phyloP scores from a whole-genome alignment of 2,797 vertebrate genomes.

The Rhabdophis nuchalis region DNA sequence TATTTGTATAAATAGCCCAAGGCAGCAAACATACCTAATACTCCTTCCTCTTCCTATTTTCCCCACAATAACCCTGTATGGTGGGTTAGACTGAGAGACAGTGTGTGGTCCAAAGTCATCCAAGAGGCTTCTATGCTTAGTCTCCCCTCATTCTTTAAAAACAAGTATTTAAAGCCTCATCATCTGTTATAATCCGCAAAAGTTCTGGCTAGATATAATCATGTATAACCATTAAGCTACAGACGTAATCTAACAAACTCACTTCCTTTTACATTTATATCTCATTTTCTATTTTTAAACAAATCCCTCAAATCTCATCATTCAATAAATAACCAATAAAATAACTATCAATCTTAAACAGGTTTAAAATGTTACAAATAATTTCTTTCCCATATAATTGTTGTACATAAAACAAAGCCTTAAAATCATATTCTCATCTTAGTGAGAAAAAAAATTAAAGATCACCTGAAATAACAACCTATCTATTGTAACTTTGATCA shows the following conservation, averaged over 20 bases:
- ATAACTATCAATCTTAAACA: background rate
- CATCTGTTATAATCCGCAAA: background rate
- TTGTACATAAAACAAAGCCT: background rate
- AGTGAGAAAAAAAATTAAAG: background rate
- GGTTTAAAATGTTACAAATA: background rate
- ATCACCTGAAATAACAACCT: background rate
- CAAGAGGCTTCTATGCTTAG: background rate
- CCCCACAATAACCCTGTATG: background rate
- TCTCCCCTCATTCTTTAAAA: background rate
- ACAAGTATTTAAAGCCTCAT: background rate
- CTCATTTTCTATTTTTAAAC: background rate
- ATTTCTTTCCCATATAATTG: background rate
- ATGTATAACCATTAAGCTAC: background rate
- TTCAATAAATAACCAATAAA: background rate
- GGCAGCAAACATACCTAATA: background rate
- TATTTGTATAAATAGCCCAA: background rate
- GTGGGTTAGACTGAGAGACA: background rate
- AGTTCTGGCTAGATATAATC: background rate
- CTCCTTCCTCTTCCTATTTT: background rate
- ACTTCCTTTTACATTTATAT: background rate
- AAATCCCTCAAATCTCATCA: background rate
- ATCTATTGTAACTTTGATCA: background rate
- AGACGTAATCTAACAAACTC: background rate
- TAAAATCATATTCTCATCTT: background rate
- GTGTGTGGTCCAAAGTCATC: background rate